Evolutionary conservation across 2,113 vertebrate genomes (phyloP).

Genomic region (Sander vitreus): DNA sequence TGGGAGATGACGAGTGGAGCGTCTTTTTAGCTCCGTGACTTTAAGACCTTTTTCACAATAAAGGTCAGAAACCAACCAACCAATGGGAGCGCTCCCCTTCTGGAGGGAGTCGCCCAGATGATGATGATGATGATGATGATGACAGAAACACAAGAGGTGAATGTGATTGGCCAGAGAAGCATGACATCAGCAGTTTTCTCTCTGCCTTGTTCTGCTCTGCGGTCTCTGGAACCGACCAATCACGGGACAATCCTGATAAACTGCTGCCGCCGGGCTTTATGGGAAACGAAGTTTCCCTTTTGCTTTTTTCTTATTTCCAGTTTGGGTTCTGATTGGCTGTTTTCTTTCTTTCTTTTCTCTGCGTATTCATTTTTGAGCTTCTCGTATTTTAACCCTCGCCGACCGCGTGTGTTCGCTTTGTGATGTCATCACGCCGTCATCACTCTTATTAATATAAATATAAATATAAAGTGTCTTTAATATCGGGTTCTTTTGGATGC

Average conservation of each 20-base stretch:
- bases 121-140: neutral
- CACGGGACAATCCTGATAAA: slow-evolving; percentile 69
- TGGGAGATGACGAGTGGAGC: slow-evolving; percentile 54
- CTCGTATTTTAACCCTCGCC: slow-evolving; percentile 59
- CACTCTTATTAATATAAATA: slow-evolving; percentile 34
- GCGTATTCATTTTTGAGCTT: slow-evolving; percentile 35
- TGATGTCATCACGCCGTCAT: slow-evolving; percentile 46
- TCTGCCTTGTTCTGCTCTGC: slow-evolving; percentile 1
- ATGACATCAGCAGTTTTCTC: neutral
- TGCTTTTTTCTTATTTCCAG: slow-evolving; percentile 28
- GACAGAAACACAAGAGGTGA: slow-evolving; percentile 21
- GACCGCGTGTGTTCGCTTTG: slow-evolving; percentile 13
- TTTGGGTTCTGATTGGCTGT: slow-evolving; percentile 63
- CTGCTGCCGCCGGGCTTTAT: slow-evolving; percentile 45
- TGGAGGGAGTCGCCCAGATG: slow-evolving; percentile 1
- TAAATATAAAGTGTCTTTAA: slow-evolving; percentile 33
- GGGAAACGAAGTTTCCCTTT: slow-evolving; percentile 53
- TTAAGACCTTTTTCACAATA: slow-evolving; percentile 6
- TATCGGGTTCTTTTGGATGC: slow-evolving; percentile 54
- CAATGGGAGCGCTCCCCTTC: slow-evolving; percentile 40
- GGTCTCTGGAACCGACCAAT: slow-evolving; percentile 57
- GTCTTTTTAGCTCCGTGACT: slow-evolving; percentile 21
- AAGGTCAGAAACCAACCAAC: slow-evolving; percentile 26
- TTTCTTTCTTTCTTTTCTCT: slow-evolving; percentile 4
- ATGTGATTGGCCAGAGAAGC: slow-evolving; percentile 47